A percentile compares a stretch with the other conserved stretches of the same genome.
These are phyloP conservation scores for Catamblyrhynchus diadema DNA, from an alignment of 2,797 vertebrate genomes.

Conservation along the genomic window DNA sequence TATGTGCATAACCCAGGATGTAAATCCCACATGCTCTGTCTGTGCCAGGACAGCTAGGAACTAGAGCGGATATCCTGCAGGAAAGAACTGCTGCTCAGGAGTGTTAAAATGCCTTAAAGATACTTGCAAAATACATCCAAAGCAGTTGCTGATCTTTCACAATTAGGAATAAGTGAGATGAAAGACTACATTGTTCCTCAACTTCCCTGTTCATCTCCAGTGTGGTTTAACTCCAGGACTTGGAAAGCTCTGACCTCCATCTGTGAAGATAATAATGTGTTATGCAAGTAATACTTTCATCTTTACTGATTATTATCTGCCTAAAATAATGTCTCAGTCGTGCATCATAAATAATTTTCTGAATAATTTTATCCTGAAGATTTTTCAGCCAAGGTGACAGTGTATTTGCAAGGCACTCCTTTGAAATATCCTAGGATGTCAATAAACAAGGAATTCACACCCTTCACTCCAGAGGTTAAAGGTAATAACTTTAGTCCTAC, in stretches of 20 bases:
- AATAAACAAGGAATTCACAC: not conserved
- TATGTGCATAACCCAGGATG: not conserved
- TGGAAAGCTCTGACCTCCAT: not conserved
- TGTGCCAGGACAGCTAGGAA: not conserved
- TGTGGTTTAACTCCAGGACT: not conserved
- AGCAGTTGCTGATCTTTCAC: not conserved
- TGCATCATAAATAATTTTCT: not conserved
- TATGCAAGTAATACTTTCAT: not conserved
- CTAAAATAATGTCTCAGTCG: not conserved
- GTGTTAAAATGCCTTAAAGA: not conserved
- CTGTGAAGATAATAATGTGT: not conserved
- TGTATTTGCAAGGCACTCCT: not conserved
- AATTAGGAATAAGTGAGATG: not conserved
- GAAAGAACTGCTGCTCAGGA: not conserved
- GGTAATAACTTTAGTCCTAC: not conserved
- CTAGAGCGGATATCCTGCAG: not conserved
- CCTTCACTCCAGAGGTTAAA: not conserved
- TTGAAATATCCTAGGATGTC: not conserved
- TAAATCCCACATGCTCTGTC: not conserved
- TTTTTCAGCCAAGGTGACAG: not conserved
- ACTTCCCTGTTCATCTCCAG: not conserved
- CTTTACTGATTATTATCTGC: not conserved
- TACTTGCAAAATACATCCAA: not conserved
- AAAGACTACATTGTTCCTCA: not conserved
- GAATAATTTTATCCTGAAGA: not conserved